Evolutionary conservation across 1,140 invertebrate species (phyloP), one percentile per base, ranked within the genome.

Genomic region (Cepaea nemoralis): DNA sequence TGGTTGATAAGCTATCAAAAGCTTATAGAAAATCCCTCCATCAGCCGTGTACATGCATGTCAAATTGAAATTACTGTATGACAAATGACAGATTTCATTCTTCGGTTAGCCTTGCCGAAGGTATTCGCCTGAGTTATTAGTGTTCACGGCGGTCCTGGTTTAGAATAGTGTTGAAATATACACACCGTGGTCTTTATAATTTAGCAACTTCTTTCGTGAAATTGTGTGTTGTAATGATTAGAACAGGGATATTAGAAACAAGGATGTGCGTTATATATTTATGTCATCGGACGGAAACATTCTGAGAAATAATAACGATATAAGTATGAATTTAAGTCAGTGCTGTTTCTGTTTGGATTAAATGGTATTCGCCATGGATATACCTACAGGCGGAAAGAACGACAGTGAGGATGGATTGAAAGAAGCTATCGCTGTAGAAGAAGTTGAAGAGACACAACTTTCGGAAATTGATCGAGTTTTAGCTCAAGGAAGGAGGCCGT

Each of bases 391-490:
- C 5, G n/a, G 33, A 63, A 63, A 19, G 6, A 6, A 5, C n/a
- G 27, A 10, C 10, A 27, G 27, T 8, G n/a, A 63, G 3, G 22
- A n/a, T 2, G 27, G n/a, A 63, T 16, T 6, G 22, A 63, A 63
- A 31, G 50, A 22, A 55, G 50, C 19, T 22, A 27, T 10, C 33
- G 27, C n/a, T 16, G n/a, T 2, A 6, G 10, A 2, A 27, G 33
- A 31, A 8, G 59, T 31, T 63, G 3, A 31, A 5, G 33, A 31
- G 59, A 12, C 27, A 6, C n/a, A 22, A 31, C 5, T 31, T 16
- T 63, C 59, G 6, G 69, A 55, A 82, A 35, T 59, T 77, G 75
- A 75, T 71, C 48, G 71, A 82, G 69, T 79, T 63, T 27, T 78
- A 67, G 24, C 81, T 76, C 24, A 39, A 27, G 35, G 24, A 37